Conservation (phyloP, 2,113 vertebrate species). For the Pterophyllum scalare region DNA sequence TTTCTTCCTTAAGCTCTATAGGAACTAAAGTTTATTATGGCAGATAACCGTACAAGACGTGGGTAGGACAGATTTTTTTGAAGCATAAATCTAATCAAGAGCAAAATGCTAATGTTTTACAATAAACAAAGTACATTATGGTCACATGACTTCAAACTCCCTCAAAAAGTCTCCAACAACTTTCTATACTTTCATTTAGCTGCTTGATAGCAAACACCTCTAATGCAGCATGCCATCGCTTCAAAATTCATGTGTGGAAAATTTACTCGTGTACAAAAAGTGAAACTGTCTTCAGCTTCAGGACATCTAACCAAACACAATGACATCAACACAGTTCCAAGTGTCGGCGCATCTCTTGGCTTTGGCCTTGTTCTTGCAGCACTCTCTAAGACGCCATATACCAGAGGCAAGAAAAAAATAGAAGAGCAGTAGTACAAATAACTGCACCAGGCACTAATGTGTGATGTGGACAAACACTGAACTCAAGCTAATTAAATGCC, state of each 20-base stretch:
- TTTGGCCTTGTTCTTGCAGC: not conserved
- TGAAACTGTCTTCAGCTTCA: not conserved
- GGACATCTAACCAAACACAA: not conserved
- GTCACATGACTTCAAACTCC: not conserved
- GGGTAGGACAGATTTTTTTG: too few species aligned
- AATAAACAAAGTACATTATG: not conserved
- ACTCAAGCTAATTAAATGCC: not conserved
- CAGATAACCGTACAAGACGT: fast-evolving
- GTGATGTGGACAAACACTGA: not conserved
- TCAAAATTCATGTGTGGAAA: not conserved
- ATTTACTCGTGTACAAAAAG: not conserved
- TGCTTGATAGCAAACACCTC: not conserved
- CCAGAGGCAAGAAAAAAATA: not conserved
- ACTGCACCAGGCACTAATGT: not conserved
- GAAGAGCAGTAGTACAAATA: not conserved
- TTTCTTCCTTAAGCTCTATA: not conserved
- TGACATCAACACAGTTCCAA: not conserved
- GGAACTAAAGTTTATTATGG: not conserved
- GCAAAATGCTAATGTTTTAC: fast-evolving
- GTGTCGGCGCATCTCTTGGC: not conserved
- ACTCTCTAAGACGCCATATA: not conserved
- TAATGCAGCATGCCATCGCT: fast-evolving
- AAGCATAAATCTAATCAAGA: not conserved
- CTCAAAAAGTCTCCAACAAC: not conserved
- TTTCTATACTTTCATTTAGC: not conserved